Conservation (phyloP, 2,888 invertebrate genomes). For the Epinotia bilunana region DNA sequence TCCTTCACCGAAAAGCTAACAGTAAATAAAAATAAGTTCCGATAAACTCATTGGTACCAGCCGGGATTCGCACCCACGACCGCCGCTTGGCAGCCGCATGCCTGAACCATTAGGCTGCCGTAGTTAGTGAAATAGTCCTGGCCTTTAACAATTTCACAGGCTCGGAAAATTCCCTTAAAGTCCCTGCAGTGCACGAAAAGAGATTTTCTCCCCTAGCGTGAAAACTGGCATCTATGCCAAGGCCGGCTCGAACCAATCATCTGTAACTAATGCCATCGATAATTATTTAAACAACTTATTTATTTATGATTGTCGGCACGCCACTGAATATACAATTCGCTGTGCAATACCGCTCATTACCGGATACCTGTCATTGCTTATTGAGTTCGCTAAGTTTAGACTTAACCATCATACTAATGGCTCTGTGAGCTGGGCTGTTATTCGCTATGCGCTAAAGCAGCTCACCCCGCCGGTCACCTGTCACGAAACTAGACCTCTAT, state of each 20-base stretch:
- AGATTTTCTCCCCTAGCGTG: constrained; percentile 27
- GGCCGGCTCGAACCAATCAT: constrained; percentile 28
- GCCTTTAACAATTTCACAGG: not conserved
- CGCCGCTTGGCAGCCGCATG: no score
- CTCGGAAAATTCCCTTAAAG: not conserved
- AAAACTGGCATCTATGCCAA: constrained; percentile 32
- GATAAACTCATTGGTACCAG: no score
- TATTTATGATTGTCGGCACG: constrained; percentile 38
- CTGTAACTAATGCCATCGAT: constrained; percentile 34
- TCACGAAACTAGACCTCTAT: no score
- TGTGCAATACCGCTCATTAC: not conserved
- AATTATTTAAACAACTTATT: constrained; percentile 41
- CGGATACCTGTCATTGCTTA: not conserved
- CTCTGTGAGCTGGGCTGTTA: no score
- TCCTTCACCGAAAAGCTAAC: no score
- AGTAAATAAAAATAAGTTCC: no score
- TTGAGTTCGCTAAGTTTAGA: not conserved
- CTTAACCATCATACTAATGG: no score
- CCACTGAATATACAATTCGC: constrained; percentile 10
- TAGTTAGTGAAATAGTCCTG: no score
- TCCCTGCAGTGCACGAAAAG: not conserved
- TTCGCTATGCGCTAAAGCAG: no score
- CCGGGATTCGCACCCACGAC: no score
- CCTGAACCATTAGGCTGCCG: no score
- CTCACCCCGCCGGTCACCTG: no score